Conservation (phyloP, 2,113 vertebrate genomes). For the Isichthys henryi region DNA sequence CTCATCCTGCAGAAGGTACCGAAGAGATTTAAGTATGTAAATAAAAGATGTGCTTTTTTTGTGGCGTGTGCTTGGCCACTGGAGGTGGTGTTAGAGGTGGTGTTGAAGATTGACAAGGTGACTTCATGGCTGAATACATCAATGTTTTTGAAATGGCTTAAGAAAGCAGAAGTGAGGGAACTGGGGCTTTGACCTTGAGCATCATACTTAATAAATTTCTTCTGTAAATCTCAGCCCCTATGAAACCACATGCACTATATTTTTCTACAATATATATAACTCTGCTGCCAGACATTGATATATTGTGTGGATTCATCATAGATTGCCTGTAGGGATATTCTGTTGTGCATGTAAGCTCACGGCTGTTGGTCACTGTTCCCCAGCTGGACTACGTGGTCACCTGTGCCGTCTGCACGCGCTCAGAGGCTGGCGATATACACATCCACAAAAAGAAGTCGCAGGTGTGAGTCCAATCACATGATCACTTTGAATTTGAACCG, state of each 20-base stretch:
- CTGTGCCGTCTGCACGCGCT: constrained; percentile 93
- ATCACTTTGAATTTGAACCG: background rate
- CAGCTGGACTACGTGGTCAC: constrained; percentile 96
- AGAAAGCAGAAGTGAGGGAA: background rate
- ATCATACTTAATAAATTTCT: background rate
- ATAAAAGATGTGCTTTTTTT: too few relatives aligned
- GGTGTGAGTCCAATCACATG: constrained; percentile 55
- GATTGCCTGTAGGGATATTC: background rate
- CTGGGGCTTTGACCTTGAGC: background rate
- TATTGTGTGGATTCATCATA: background rate
- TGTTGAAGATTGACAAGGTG: background rate
- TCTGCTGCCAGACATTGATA: background rate
- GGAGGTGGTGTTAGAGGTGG: background rate
- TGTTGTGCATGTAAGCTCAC: background rate
- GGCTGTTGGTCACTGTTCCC: background rate
- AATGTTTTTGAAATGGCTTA: background rate
- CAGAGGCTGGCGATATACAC: constrained; percentile 91
- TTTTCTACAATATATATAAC: background rate
- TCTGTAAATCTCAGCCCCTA: background rate
- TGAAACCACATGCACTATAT: background rate
- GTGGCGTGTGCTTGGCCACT: background rate
- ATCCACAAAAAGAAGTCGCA: constrained; percentile 96
- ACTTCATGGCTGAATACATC: background rate
- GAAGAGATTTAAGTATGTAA: background rate
- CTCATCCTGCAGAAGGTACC: constrained; percentile 91